Conservation (phyloP, 2,797 vertebrate species). For the Diceros bicornis region DNA sequence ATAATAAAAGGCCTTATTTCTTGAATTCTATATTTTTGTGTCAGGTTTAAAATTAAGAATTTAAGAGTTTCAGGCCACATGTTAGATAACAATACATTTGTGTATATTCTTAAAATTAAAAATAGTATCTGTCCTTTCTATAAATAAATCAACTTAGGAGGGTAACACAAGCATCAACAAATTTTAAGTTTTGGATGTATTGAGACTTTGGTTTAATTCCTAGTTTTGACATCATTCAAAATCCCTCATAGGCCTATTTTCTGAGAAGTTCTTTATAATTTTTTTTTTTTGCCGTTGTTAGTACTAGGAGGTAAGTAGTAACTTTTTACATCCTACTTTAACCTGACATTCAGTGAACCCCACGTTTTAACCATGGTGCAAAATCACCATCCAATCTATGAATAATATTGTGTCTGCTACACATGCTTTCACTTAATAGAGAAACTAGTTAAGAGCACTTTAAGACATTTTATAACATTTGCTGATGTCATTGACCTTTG, state of each 20-base stretch:
- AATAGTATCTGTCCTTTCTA: slow-evolving; percentile 14
- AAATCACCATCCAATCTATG: slow-evolving; percentile 39
- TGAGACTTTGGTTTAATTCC: slow-evolving; percentile 7
- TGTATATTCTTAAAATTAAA: slow-evolving; percentile 60
- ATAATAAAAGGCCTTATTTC: slow-evolving; percentile 43
- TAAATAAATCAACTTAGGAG: not conserved
- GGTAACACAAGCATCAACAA: not conserved
- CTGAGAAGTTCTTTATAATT: not conserved
- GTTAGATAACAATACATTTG: slow-evolving; percentile 39
- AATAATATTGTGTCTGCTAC: slow-evolving; percentile 48
- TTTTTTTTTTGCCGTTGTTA: slow-evolving; percentile 9
- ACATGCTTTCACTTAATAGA: slow-evolving; percentile 41
- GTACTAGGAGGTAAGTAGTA: slow-evolving; percentile 2
- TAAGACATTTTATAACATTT: slow-evolving; percentile 36
- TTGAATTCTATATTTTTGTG: slow-evolving; percentile 46
- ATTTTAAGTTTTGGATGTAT: not conserved
- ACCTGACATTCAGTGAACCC: not conserved
- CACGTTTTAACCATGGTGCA: slow-evolving; percentile 28
- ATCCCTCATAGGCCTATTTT: slow-evolving; percentile 54
- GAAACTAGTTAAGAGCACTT: slow-evolving; percentile 56
- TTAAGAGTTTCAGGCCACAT: slow-evolving; percentile 27
- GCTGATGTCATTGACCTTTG: slow-evolving; percentile 46
- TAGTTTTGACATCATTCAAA: slow-evolving; percentile 27
- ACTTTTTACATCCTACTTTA: slow-evolving; percentile 56
- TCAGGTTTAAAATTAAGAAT: slow-evolving; percentile 55